Percentiles rank a stretch among this genome's conserved stretches.
These are phyloP conservation scores for Ceratosolen fusciceps DNA, from an alignment of 1,140 invertebrate species.

Conservation along the genomic window DNA sequence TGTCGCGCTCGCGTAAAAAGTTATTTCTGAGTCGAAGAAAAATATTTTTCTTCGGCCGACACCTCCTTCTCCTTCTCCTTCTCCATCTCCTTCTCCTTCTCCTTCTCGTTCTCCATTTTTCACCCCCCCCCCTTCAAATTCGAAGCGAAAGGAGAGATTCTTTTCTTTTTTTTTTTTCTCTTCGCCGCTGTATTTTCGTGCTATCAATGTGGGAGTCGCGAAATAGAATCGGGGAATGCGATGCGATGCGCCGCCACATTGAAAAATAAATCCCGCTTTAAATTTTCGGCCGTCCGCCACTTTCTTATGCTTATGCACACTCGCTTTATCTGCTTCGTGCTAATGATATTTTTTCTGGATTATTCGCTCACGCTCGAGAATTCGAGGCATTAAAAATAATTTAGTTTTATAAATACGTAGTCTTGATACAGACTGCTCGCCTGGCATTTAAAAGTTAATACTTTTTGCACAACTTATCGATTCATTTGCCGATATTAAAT, in stretches of 20 bases:
- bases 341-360: background rate
- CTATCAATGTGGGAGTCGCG: background rate
- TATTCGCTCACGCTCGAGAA: too few relatives aligned
- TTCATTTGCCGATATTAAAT: too few relatives aligned
- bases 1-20: slow-evolving; percentile 9
- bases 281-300: background rate
- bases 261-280: background rate
- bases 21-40: slow-evolving; percentile 26
- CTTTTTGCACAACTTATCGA: too few relatives aligned
- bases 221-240: background rate
- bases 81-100: too few relatives aligned
- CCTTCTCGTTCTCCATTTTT: background rate
- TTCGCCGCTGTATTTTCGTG: background rate
- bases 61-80: background rate
- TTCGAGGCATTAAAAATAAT: too few relatives aligned
- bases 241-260: background rate
- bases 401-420: too few relatives aligned
- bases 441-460: too few relatives aligned
- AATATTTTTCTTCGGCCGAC: slow-evolving; percentile 12
- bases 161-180: background rate
- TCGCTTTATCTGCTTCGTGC: too few relatives aligned
- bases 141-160: background rate
- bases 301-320: background rate
- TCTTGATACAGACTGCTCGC: too few relatives aligned
- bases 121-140: background rate